Evolutionary conservation across 1,140 invertebrate genomes (phyloP).

Genomic region (Heliconius melpomene): DNA sequence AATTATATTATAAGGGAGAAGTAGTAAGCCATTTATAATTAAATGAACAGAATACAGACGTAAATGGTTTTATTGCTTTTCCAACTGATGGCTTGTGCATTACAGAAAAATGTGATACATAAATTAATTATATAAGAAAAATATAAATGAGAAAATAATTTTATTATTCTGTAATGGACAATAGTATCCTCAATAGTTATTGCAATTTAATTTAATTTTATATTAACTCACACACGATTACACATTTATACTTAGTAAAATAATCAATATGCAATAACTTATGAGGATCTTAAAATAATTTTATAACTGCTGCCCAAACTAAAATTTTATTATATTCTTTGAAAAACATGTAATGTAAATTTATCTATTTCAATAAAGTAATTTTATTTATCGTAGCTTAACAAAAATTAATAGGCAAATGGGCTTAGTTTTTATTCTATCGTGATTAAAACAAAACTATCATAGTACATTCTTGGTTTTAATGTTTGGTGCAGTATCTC

Average conservation of each 20-base stretch:
- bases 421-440: constrained; percentile 72
- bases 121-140: background rate
- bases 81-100: constrained; percentile 28
- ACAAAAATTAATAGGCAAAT: constrained; percentile 67
- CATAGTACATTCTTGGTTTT: constrained; percentile 75
- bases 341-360: constrained; percentile 41
- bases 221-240: too few relatives aligned
- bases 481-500: constrained; percentile 80
- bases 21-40: constrained; percentile 32
- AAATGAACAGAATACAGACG: background rate
- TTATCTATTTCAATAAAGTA: constrained; percentile 51
- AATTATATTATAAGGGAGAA: constrained; percentile 36
- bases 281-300: constrained; percentile 29
- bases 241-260: background rate
- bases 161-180: constrained; percentile 44
- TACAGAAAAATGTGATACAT: constrained; percentile 30
- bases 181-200: constrained; percentile 45
- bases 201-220: constrained; percentile 26
- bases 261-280: constrained; percentile 37
- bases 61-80: constrained; percentile 42
- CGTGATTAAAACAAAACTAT: constrained; percentile 65
- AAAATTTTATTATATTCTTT: constrained; percentile 43
- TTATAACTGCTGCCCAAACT: constrained; percentile 72
- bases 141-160: background rate
- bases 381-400: constrained; percentile 55